These are phyloP conservation scores for Listronotus oregonensis DNA, from an alignment of 1,140 invertebrate genomes.

Conservation along the genomic window DNA sequence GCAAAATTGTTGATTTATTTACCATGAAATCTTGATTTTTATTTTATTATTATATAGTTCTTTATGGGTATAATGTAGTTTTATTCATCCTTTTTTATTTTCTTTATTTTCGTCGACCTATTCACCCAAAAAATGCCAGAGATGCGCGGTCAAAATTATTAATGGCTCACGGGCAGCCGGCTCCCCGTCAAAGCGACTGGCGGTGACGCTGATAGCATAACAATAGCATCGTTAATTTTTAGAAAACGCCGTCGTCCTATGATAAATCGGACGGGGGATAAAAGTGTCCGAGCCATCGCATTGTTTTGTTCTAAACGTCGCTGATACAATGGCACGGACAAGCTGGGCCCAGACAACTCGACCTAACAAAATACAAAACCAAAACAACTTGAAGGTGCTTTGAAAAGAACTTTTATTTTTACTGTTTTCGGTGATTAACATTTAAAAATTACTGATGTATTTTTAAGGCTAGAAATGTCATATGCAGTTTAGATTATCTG, in stretches of 20 bases:
- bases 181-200: slow-evolving; percentile 24
- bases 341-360: neutral
- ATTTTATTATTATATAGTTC: too few species aligned
- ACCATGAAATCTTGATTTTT: too few species aligned
- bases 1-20: too few species aligned
- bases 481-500: too few species aligned
- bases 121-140: neutral
- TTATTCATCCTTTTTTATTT: too few species aligned
- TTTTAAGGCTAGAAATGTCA: too few species aligned
- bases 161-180: slow-evolving; percentile 25
- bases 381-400: slow-evolving; percentile 8
- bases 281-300: slow-evolving; percentile 29
- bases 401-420: too few species aligned
- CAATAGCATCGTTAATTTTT: slow-evolving; percentile 34
- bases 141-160: slow-evolving; percentile 21
- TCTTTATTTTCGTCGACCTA: too few species aligned
- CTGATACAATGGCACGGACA: slow-evolving; percentile 22
- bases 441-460: too few species aligned
- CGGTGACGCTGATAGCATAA: slow-evolving; percentile 33
- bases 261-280: slow-evolving; percentile 30
- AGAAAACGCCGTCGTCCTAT: slow-evolving; percentile 25
- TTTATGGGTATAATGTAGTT: too few species aligned
- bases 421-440: too few species aligned
- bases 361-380: slow-evolving; percentile 3
- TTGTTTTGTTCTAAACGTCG: slow-evolving; percentile 29